phyloP scores from a whole-genome alignment of 2,888 invertebrate species.

The Notodonta ziczac region DNA sequence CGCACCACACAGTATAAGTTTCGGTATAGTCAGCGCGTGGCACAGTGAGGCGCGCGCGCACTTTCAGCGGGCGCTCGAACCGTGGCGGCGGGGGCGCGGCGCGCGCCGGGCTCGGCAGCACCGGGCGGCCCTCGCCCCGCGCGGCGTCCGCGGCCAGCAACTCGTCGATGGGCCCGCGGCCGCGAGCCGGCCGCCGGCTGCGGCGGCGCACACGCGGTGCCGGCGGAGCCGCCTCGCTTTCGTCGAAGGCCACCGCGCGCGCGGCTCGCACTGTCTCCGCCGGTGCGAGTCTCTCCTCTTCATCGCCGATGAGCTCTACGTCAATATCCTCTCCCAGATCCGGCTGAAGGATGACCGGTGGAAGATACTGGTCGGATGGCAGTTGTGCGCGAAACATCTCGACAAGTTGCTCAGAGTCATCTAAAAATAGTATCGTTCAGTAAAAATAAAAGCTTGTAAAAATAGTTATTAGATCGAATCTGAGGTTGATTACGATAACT shows the following conservation, averaged over 20 bases:
- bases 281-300: conserved; percentile 10
- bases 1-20: conserved; percentile 58
- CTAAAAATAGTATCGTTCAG: conserved; percentile 32
- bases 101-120: conserved; percentile 15
- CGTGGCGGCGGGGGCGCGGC: conserved; percentile 46
- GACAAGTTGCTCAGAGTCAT: conserved; percentile 52
- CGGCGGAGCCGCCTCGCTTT: conserved; percentile 5
- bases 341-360: conserved; percentile 57
- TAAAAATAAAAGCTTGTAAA: background rate
- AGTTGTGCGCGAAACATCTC: conserved; percentile 56
- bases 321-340: conserved; percentile 26
- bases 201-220: conserved; percentile 12
- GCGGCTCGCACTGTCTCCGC: conserved; percentile 4
- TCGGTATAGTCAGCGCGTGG: conserved; percentile 65
- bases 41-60: conserved; percentile 60
- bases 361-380: conserved; percentile 52
- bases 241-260: conserved; percentile 1
- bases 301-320: conserved; percentile 11
- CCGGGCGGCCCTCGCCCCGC: background rate
- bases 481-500: background rate
- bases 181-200: conserved; percentile 16
- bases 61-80: conserved; percentile 50
- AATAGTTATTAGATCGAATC: background rate
- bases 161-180: background rate
- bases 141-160: background rate